Percentiles rank a stretch among this genome's conserved stretches.
phyloP scores from a whole-genome alignment of 2,113 vertebrate genomes.

The Brachyhypopomus gauderio region DNA sequence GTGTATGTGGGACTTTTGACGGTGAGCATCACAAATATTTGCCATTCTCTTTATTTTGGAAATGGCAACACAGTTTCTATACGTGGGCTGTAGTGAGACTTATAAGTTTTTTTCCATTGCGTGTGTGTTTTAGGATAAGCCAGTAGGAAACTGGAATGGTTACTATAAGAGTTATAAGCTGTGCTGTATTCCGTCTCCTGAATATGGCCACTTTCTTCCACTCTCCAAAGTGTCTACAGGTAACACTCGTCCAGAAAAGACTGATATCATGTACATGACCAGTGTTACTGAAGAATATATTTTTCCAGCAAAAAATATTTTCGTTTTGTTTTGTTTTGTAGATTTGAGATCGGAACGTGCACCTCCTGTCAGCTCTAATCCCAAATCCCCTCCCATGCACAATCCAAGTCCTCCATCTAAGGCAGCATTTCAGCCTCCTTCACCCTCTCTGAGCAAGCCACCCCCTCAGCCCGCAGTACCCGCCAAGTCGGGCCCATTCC shows the following conservation, averaged over 20 bases:
- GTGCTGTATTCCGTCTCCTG: slow-evolving; percentile 65
- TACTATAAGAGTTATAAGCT: slow-evolving; percentile 64
- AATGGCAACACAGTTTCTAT: background rate
- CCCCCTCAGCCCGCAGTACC: background rate
- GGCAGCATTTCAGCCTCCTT: slow-evolving; percentile 45
- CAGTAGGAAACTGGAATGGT: slow-evolving; percentile 73
- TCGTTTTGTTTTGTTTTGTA: slow-evolving; percentile 3
- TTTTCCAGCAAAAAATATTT: background rate
- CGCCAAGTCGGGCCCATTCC: slow-evolving; percentile 6
- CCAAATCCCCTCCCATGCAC: slow-evolving; percentile 20
- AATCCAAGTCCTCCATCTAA: slow-evolving; percentile 43
- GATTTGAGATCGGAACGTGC: slow-evolving; percentile 28
- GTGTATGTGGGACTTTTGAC: slow-evolving; percentile 68
- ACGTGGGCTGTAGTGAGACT: background rate
- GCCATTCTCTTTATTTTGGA: background rate
- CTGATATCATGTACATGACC: too few species aligned
- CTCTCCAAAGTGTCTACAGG: slow-evolving; percentile 67
- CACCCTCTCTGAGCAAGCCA: background rate
- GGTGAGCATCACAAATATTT: slow-evolving; percentile 61
- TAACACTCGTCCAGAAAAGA: slow-evolving; percentile 34
- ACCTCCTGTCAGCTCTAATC: slow-evolving; percentile 50
- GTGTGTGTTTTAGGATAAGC: slow-evolving; percentile 66
- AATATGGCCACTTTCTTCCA: slow-evolving; percentile 68
- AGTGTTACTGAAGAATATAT: background rate
- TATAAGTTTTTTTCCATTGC: slow-evolving; percentile 9